Evolutionary conservation across 2,888 invertebrate genomes (phyloP).

Genomic region (Blomia tropicalis): DNA sequence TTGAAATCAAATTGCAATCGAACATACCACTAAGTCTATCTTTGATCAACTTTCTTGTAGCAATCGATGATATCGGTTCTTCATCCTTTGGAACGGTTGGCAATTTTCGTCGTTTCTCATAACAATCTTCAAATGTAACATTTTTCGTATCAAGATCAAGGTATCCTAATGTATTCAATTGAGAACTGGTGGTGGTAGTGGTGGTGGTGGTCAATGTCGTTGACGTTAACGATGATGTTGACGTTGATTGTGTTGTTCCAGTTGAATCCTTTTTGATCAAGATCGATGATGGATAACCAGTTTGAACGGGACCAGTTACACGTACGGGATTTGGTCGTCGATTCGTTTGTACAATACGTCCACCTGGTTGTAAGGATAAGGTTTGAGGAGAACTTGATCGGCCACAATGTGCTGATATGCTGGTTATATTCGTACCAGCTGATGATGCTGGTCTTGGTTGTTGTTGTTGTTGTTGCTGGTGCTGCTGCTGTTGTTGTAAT

Average conservation of each 20-base stretch:
- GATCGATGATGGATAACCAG: slow-evolving; percentile 19
- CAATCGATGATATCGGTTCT: slow-evolving; percentile 23
- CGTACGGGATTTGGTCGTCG: not conserved
- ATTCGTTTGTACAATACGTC: not conserved
- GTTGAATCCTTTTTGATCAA: not conserved
- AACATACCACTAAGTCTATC: slow-evolving; percentile 22
- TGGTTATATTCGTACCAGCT: not conserved
- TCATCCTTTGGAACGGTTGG: slow-evolving; percentile 25
- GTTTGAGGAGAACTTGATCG: slow-evolving; percentile 4
- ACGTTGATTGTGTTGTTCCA: too few species aligned
- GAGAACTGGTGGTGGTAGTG: not conserved
- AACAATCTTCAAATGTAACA: slow-evolving; percentile 10
- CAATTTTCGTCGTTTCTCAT: slow-evolving; percentile 19
- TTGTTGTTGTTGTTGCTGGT: slow-evolving; percentile 7
- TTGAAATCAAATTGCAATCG: not conserved
- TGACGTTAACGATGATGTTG: too few species aligned
- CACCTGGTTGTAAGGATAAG: not conserved
- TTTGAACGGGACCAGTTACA: not conserved
- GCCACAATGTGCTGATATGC: not conserved
- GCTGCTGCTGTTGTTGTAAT: slow-evolving; percentile 7
- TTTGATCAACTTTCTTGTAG: slow-evolving; percentile 21
- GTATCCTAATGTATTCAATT: not conserved
- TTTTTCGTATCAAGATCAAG: slow-evolving; percentile 10
- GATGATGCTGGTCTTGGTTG: slow-evolving; percentile 6
- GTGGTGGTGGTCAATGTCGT: not conserved